Evolutionary conservation across 2,888 invertebrate genomes (phyloP).

Genomic region (Drosophila borborema): DNA sequence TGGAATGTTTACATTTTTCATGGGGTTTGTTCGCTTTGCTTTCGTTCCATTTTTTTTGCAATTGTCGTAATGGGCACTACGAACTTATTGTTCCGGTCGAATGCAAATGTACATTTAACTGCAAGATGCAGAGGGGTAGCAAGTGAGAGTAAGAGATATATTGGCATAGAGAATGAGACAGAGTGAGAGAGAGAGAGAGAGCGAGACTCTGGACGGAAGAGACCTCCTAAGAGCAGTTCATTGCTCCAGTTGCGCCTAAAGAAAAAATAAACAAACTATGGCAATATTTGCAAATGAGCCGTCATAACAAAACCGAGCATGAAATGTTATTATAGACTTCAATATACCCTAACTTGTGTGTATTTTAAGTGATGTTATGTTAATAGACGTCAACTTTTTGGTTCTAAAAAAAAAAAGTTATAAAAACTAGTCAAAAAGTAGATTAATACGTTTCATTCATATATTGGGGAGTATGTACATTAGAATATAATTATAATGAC

Average conservation of each 20-base stretch:
- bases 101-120: constrained; percentile 51
- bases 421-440: background rate
- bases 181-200: background rate
- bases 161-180: background rate
- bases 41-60: constrained; percentile 13
- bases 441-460: background rate
- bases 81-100: constrained; percentile 76
- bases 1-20: constrained; percentile 73
- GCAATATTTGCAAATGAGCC: constrained; percentile 24
- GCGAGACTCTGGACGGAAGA: background rate
- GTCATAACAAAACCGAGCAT: constrained; percentile 35
- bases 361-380: background rate
- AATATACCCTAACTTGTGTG: constrained; percentile 12
- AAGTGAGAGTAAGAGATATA: background rate
- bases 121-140: background rate
- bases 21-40: constrained; percentile 16
- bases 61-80: constrained; percentile 74
- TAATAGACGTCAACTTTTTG: background rate
- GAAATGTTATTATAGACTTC: constrained; percentile 3
- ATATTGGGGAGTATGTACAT: too few relatives aligned
- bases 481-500: too few relatives aligned
- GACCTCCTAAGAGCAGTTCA: constrained; percentile 54
- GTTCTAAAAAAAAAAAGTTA: background rate
- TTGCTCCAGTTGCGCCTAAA: constrained; percentile 59
- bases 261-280: constrained; percentile 11